These are phyloP conservation scores for Pandemis cinnamomeana DNA, from an alignment of 2,888 invertebrate genomes.

Conservation along the genomic window DNA sequence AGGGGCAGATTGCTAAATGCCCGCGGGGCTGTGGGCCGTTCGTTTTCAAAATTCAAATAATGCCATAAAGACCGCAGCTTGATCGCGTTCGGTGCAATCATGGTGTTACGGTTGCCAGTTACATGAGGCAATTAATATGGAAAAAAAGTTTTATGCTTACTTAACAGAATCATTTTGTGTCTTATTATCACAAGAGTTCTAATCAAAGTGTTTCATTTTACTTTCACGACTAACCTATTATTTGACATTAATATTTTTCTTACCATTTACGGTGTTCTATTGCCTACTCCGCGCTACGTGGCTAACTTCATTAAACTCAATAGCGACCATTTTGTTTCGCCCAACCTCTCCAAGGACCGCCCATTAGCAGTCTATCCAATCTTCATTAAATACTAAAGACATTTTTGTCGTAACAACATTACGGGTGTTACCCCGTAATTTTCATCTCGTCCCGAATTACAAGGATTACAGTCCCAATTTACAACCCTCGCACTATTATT, in stretches of 20 bases:
- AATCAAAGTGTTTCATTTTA: too few species aligned
- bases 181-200: too few species aligned
- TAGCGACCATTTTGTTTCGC: slow-evolving; percentile 9
- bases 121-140: background rate
- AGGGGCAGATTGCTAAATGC: slow-evolving; percentile 30
- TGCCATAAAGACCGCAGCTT: slow-evolving; percentile 58
- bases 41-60: slow-evolving; percentile 62
- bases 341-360: slow-evolving; percentile 12
- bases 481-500: slow-evolving; percentile 66
- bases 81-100: slow-evolving; percentile 47
- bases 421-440: slow-evolving; percentile 58
- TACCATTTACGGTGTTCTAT: background rate
- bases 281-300: background rate
- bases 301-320: background rate
- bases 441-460: slow-evolving; percentile 67
- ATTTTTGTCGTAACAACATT: slow-evolving; percentile 37
- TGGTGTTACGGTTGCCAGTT: slow-evolving; percentile 23
- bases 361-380: slow-evolving; percentile 34
- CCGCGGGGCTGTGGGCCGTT: slow-evolving; percentile 56
- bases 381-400: slow-evolving; percentile 36
- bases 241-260: background rate
- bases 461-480: slow-evolving; percentile 65
- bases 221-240: too few species aligned
- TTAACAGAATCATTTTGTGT: too few species aligned
- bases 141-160: background rate